These are phyloP conservation scores for Camelus dromedarius DNA, from an alignment of 2,113 vertebrate genomes.

Conservation along the genomic window DNA sequence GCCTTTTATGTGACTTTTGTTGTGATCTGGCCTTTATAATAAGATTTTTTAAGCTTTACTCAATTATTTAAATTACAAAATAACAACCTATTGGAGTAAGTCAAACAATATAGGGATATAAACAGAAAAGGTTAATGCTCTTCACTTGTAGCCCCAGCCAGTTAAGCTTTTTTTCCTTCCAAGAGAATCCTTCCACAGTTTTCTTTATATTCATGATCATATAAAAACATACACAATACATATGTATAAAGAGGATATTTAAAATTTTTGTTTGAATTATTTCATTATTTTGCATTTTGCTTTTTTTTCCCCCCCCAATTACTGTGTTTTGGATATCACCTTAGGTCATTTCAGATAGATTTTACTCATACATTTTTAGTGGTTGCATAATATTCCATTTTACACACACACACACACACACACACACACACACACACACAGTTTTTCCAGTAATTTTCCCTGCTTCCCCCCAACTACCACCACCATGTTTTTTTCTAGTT, in stretches of 20 bases:
- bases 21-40: not conserved
- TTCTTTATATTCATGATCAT: constrained; percentile 4
- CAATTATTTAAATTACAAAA: not conserved
- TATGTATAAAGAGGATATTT: not conserved
- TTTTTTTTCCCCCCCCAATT: not conserved
- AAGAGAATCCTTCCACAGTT: not conserved
- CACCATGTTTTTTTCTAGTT: not conserved
- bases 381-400: not conserved
- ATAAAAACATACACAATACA: not conserved
- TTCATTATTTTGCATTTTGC: not conserved
- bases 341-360: not conserved
- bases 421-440: not conserved
- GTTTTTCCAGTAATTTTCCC: not conserved
- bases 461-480: not conserved
- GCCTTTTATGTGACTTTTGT: not conserved
- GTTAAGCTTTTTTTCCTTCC: not conserved
- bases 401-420: not conserved
- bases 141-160: not conserved
- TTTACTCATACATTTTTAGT: not conserved
- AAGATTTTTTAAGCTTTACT: not conserved
- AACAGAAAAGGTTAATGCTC: not conserved
- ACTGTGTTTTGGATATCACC: not conserved
- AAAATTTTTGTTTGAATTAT: not conserved
- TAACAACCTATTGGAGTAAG: not conserved
- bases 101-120: not conserved